Evolutionary conservation across 2,113 vertebrate genomes (phyloP), one percentile per base, ranked within the genome.

Genomic region (Calonectris borealis): DNA sequence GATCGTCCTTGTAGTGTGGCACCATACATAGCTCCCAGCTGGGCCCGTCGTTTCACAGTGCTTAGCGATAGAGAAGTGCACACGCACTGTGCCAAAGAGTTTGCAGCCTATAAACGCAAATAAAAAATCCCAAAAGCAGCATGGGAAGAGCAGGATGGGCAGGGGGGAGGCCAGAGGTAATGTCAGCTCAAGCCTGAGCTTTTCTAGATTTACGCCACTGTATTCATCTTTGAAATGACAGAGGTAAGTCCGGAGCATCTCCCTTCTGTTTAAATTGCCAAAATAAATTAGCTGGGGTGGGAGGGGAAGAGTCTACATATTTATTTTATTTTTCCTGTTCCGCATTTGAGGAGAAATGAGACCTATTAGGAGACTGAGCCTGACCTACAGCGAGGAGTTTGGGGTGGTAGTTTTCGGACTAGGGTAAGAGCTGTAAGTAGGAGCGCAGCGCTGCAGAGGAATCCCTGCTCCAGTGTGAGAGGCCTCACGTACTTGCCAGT

Each of bases 361-460:
- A 77, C 21, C 40, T 44, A 8, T 10, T 29, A 51, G 44, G 64
- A 88, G 26, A 34, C 62, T 54, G 40, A 83, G 34, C 34, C 32
- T 36, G 83, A 83, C 32, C 22, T 42, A 27, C 13, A 34, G 15
- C 1, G 0, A 54, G 32, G 57, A 21, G 26, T n/a, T 36, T 42
- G 25, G 31, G 18, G 12, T 9, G 34, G 21, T 29, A 27, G 54
- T 24, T 69, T 72, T 40, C 22, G 22, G 65, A 48, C 10, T 5
- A 14, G 11, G 22, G 13, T 31, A 44, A 36, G 54, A 64, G 24
- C 62, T 17, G 10, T 20, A n/a, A n/a, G 18, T 10, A 13, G 36
- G 40, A 57, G 6, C 0, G 0, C 24, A 71, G 34, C 5, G 51
- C 8, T 11, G 17, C 6, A 0, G 22, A 34, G n/a, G 27, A 77